phyloP scores from a whole-genome alignment of 2,113 vertebrate species.

The Haemorhous mexicanus region DNA sequence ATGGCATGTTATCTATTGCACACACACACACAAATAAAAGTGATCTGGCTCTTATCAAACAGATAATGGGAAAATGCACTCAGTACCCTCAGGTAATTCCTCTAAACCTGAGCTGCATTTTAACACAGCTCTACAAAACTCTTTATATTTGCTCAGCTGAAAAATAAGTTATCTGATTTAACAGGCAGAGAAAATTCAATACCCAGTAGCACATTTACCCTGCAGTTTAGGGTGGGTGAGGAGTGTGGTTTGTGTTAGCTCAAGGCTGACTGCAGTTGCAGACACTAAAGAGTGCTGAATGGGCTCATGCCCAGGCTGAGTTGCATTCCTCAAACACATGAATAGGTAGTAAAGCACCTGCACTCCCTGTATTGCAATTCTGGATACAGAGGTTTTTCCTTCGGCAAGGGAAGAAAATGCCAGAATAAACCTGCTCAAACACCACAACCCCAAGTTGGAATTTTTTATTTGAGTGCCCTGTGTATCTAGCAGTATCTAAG shows the following conservation, averaged over 20 bases:
- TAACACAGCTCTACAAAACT: background rate
- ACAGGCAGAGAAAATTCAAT: background rate
- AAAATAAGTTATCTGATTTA: background rate
- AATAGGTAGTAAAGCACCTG: background rate
- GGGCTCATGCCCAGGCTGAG: background rate
- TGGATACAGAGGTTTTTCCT: background rate
- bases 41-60: background rate
- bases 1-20: background rate
- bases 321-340: background rate
- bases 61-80: background rate
- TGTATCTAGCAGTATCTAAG: background rate
- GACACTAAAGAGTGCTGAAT: background rate
- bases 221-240: background rate
- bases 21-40: background rate
- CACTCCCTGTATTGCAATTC: fast-evolving
- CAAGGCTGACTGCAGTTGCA: background rate
- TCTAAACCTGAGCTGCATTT: background rate
- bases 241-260: background rate
- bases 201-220: background rate
- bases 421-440: background rate
- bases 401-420: background rate
- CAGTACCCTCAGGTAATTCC: background rate
- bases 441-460: background rate
- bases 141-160: background rate
- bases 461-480: background rate